phyloP scores from a whole-genome alignment of 2,113 vertebrate species.

The Bothrops jararaca region DNA sequence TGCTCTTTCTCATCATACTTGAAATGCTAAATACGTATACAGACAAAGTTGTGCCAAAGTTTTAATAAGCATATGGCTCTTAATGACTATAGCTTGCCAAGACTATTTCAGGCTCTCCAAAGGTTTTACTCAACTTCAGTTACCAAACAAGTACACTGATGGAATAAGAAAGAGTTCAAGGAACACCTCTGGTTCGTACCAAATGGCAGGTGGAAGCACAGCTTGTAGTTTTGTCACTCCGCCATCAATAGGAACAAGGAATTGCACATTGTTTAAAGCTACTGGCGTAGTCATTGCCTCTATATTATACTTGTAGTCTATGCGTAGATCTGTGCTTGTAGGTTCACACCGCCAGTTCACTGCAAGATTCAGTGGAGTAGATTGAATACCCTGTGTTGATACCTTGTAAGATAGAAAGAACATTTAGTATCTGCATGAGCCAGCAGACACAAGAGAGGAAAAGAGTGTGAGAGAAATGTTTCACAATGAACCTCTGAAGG shows the following conservation, averaged over 20 bases:
- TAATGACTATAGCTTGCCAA: neutral
- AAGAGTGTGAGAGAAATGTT: neutral
- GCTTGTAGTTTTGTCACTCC: conserved; percentile 87
- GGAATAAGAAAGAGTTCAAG: neutral
- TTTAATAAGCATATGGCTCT: neutral
- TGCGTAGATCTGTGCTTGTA: conserved; percentile 88
- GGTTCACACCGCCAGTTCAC: conserved; percentile 92
- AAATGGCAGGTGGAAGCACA: conserved; percentile 91
- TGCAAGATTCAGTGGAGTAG: conserved; percentile 93
- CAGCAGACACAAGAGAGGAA: conserved; percentile 12
- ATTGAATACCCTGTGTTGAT: conserved; percentile 90
- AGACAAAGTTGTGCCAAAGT: neutral
- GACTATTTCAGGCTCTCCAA: neutral
- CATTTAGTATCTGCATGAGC: conserved; percentile 47
- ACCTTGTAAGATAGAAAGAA: conserved; percentile 78
- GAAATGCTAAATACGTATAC: neutral
- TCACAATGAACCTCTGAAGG: neutral
- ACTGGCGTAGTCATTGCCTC: conserved; percentile 87
- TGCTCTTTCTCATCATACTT: neutral
- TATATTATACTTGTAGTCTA: conserved; percentile 95
- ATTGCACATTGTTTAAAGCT: conserved; percentile 91
- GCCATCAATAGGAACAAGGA: conserved; percentile 88
- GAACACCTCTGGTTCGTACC: conserved; percentile 68
- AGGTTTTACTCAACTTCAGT: neutral
- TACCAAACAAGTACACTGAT: neutral